phyloP scores from a whole-genome alignment of 2,888 invertebrate genomes.

The Crematogaster levior region DNA sequence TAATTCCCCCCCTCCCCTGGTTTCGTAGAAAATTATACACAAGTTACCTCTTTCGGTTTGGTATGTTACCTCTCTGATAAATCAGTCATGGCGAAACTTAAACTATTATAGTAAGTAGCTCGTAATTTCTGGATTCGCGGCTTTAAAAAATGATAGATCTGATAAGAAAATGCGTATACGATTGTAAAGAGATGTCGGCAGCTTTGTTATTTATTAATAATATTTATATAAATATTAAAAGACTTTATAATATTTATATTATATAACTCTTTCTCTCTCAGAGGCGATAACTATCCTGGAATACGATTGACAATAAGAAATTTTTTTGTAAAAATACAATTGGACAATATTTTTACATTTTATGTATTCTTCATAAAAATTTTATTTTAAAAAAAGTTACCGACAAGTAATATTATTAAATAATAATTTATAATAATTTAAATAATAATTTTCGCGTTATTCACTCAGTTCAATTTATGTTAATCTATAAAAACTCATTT shows the following conservation, averaged over 20 bases:
- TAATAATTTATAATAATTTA: not conserved
- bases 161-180: slow-evolving; percentile 15
- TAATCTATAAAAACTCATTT: not conserved
- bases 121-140: not conserved
- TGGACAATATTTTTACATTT: slow-evolving; percentile 1
- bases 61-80: not conserved
- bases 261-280: not conserved
- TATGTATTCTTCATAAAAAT: not conserved
- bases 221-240: not conserved
- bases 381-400: not conserved
- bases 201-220: no score
- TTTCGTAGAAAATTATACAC: slow-evolving; percentile 64
- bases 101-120: slow-evolving; percentile 27
- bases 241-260: not conserved
- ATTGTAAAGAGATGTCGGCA: not conserved
- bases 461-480: not conserved
- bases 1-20: slow-evolving; percentile 44
- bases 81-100: slow-evolving; percentile 31
- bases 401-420: not conserved
- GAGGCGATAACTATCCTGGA: not conserved
- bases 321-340: not conserved
- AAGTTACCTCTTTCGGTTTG: slow-evolving; percentile 14
- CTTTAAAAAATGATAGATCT: not conserved
- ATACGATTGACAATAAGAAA: not conserved
- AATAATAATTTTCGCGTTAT: not conserved